phyloP scores from a whole-genome alignment of 2,888 invertebrate species.

The Kuschelorhynchus macadamiae region DNA sequence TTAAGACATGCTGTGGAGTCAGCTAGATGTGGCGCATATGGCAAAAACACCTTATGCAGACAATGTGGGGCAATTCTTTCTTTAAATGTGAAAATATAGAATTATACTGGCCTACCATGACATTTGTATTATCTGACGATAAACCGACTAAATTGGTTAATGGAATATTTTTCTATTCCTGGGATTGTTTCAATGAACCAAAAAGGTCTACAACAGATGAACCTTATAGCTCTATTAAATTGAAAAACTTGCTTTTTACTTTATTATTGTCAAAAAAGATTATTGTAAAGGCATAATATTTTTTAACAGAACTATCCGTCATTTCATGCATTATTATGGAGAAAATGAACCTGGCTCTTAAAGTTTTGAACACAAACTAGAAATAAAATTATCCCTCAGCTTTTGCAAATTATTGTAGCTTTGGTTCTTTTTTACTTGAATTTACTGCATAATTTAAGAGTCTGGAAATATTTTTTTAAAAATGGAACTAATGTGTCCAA shows the following conservation, averaged over 20 bases:
- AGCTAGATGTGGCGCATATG: conserved; percentile 61
- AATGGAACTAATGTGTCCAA: conserved; percentile 17
- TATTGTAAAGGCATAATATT: conserved; percentile 37
- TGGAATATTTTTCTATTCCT: conserved; percentile 34
- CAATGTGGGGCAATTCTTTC: conserved; percentile 50
- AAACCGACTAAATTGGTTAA: conserved; percentile 56
- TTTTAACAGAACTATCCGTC: conserved; percentile 29
- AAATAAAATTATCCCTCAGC: conserved; percentile 9
- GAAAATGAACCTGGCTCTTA: conserved; percentile 20
- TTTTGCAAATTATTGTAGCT: conserved; percentile 20
- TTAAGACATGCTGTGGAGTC: conserved; percentile 61
- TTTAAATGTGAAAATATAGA: conserved; percentile 48
- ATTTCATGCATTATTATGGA: conserved; percentile 44
- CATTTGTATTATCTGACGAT: conserved; percentile 58
- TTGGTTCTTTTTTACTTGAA: conserved; percentile 32
- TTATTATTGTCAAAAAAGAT: conserved; percentile 17
- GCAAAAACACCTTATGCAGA: conserved; percentile 61
- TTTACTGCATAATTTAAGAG: conserved; percentile 34
- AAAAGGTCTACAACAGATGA: conserved; percentile 17
- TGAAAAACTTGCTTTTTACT: conserved; percentile 19
- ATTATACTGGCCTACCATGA: conserved; percentile 56
- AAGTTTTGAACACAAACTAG: not conserved
- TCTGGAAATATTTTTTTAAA: conserved; percentile 25
- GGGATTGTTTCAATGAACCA: conserved; percentile 14
- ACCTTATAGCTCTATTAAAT: conserved; percentile 11